Base-by-base conservation (phyloP, 2,797 vertebrate species). In the Perodicticus potto region DNA sequence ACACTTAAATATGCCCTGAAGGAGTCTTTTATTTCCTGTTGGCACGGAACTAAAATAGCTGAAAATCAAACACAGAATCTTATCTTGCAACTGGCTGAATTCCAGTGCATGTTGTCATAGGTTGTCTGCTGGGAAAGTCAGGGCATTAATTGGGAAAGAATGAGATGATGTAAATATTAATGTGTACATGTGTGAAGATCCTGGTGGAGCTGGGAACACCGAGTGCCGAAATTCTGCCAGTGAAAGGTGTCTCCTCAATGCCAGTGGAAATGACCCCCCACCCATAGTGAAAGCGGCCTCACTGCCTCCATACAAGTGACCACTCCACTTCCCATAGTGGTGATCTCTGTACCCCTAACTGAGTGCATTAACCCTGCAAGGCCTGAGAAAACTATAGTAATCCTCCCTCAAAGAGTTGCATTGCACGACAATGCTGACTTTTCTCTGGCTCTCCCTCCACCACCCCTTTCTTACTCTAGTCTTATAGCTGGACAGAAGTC, bases 361-460 rank as follows among this genome's bases (percentile, higher is more conserved):
- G 27, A 34, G 20, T 2, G 49, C 8, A 78, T 34, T 73, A 91
- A 86, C 9, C 2, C 22, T 63, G 53, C 17, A 23, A 5, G 37
- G 5, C 4, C 59, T 20, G 5, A 37, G 22, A 13, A 45, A 67
- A 32, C 12, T 55, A 5, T 59, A 40, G 11, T 40, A 13, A 6
- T 57, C 2, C 65, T 32, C 2, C 5, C 16, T 4, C 1, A 57
- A 7, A 27, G 2, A 67, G 4, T 7, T 7, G 11, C 3, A 13
- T 45, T 5, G 17, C 7, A 74, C 7, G 2, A 65, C 16, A 27
- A 55, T 32, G 20, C 12, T 11, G n/a, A 3, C 27, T 17, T 23
- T 37, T 40, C 34, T 53, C 16, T 22, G 22, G 17, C 45, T 17
- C 27, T 12, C 10, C 49, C 3, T 5, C 0, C 10, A 57, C 25